Evolutionary conservation across 2,797 vertebrate species (phyloP).

Genomic region (Semotilus atromaculatus): DNA sequence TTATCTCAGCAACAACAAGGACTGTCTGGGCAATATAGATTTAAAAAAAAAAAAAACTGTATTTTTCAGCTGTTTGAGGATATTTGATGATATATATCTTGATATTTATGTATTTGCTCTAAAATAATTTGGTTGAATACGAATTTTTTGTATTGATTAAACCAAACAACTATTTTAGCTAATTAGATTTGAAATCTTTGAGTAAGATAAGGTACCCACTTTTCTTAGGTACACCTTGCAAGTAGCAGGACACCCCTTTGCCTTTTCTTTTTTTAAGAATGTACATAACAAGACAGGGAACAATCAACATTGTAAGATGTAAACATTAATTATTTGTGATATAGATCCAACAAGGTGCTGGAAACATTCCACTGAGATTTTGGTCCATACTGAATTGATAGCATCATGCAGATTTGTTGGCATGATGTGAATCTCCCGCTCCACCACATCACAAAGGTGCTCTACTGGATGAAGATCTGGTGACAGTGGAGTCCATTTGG

Average conservation of each 20-base stretch:
- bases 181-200: neutral
- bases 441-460: neutral
- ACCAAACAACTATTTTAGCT: neutral
- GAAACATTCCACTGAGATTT: too few species aligned
- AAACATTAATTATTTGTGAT: too few species aligned
- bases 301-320: too few species aligned
- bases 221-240: neutral
- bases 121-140: neutral
- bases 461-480: neutral
- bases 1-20: conserved; percentile 12
- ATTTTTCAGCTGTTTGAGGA: too few species aligned
- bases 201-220: neutral
- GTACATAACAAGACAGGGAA: too few species aligned
- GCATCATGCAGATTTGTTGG: too few species aligned
- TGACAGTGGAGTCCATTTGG: neutral
- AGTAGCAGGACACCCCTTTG: neutral
- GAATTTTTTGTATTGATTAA: neutral
- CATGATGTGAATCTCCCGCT: neutral
- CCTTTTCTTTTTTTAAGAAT: too few species aligned
- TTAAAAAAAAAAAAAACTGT: too few species aligned
- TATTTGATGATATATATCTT: neutral
- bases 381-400: too few species aligned
- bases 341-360: too few species aligned
- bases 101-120: neutral
- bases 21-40: neutral